phyloP scores from a whole-genome alignment of 2,113 vertebrate species.

The Haliaeetus leucogaster region DNA sequence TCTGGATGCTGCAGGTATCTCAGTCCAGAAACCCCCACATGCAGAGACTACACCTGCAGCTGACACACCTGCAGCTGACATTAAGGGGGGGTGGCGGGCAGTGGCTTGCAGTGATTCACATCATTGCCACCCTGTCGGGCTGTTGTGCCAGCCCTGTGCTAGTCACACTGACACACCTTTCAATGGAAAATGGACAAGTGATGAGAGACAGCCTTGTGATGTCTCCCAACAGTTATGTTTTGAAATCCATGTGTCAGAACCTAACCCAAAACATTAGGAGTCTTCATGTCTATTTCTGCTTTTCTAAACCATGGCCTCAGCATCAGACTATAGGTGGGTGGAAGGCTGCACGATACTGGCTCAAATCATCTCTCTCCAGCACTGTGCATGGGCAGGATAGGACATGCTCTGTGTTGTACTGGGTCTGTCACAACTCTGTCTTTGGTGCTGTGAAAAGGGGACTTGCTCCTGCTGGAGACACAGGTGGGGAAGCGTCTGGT shows the following conservation, averaged over 20 bases:
- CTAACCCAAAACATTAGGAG: background rate
- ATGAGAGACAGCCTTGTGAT: background rate
- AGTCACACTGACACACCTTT: background rate
- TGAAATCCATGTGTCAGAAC: background rate
- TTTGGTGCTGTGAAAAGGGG: background rate
- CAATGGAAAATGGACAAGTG: rapidly evolving
- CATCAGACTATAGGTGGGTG: background rate
- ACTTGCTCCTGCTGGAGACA: background rate
- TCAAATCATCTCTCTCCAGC: background rate
- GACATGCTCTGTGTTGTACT: background rate
- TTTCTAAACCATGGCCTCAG: background rate
- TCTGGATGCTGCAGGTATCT: background rate
- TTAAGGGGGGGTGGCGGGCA: background rate
- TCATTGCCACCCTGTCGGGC: background rate
- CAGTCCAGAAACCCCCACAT: background rate
- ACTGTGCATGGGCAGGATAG: background rate
- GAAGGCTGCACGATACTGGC: background rate
- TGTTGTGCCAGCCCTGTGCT: background rate
- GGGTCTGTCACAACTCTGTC: background rate
- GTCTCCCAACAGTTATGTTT: background rate
- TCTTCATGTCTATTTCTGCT: background rate
- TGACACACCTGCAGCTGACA: background rate
- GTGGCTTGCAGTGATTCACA: background rate
- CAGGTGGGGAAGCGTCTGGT: background rate
- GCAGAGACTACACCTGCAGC: background rate